A percentile compares a stretch with the other conserved stretches of the same genome.
Conservation (phyloP, 2,797 vertebrate genomes). For the Glyptemys insculpta region DNA sequence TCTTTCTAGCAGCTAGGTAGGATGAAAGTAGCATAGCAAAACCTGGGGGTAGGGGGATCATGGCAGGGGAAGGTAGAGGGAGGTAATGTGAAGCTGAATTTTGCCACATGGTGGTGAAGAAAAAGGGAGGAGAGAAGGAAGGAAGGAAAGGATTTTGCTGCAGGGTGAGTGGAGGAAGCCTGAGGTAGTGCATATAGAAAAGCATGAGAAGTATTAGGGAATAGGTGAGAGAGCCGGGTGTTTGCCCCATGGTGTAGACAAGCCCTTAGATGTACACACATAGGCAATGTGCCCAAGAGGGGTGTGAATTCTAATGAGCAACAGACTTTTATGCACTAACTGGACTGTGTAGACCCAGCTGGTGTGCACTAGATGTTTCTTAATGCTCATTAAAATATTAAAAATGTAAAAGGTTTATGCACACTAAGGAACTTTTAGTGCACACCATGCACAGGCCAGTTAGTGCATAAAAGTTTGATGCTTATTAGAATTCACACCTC, state of each 20-base stretch:
- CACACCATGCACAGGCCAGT: background rate
- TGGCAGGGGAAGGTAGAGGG: too few relatives aligned
- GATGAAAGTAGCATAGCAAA: background rate
- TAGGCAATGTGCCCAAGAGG: background rate
- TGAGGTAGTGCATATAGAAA: background rate
- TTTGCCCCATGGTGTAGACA: background rate
- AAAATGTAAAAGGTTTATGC: background rate
- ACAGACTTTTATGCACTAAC: background rate
- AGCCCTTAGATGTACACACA: too few relatives aligned
- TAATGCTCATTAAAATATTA: background rate
- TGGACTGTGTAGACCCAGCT: background rate
- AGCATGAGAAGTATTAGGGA: background rate
- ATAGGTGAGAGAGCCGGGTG: background rate
- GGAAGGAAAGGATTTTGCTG: background rate
- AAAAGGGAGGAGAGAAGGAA: background rate
- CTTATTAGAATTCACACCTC: background rate
- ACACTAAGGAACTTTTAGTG: background rate
- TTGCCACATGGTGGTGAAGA: background rate
- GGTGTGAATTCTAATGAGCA: background rate
- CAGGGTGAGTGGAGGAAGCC: background rate
- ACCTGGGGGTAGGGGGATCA: background rate
- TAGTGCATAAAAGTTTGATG: background rate
- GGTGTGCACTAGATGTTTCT: background rate
- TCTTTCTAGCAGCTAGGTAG: background rate
- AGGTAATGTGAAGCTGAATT: background rate